phyloP scores from a whole-genome alignment of 1,140 invertebrate genomes.

The Ceratosolen solmsi region DNA sequence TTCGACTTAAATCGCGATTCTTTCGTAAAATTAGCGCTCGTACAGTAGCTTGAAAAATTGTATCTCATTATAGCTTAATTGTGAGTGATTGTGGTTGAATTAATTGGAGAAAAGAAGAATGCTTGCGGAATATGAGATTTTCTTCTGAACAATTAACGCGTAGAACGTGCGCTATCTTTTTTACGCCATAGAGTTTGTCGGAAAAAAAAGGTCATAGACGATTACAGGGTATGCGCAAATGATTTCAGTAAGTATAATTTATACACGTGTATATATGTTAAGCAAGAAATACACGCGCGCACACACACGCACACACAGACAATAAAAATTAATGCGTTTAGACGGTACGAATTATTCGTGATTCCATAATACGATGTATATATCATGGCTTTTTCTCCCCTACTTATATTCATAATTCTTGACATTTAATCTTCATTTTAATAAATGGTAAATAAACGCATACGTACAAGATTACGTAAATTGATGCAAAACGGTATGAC shows the following conservation, averaged over 20 bases:
- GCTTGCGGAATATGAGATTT: constrained; percentile 1
- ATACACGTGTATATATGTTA: too few relatives aligned
- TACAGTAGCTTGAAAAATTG: neutral
- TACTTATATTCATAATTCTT: too few relatives aligned
- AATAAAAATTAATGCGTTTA: too few relatives aligned
- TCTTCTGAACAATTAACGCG: neutral
- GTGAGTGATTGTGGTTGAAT: neutral
- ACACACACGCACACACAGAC: too few relatives aligned
- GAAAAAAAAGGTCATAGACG: neutral
- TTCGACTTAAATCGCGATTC: neutral
- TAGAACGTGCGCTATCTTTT: neutral
- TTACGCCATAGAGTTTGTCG: neutral
- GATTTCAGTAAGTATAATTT: neutral
- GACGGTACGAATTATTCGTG: neutral
- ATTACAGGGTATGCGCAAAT: neutral
- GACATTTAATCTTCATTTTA: too few relatives aligned
- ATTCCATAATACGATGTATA: neutral
- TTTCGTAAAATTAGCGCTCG: neutral
- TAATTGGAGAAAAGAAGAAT: constrained; percentile 11
- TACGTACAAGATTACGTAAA: too few relatives aligned
- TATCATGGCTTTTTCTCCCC: neutral
- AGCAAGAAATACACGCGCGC: too few relatives aligned
- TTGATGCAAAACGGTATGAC: too few relatives aligned
- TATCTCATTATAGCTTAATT: neutral
- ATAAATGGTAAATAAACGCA: too few relatives aligned